phyloP scores from a whole-genome alignment of 2,888 invertebrate species.

The Thera britannica region DNA sequence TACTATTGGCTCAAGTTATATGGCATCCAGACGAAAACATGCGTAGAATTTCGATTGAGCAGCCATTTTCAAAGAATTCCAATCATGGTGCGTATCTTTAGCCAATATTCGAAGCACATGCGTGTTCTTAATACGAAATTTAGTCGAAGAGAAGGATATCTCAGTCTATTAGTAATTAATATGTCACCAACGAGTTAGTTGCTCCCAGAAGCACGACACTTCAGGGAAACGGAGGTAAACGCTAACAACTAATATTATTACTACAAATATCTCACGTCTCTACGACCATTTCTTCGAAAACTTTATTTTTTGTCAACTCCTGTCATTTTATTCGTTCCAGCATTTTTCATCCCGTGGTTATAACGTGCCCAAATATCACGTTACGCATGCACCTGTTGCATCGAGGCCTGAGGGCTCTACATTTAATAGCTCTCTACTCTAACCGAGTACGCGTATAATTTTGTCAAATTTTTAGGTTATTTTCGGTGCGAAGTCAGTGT shows the following conservation, averaged over 20 bases:
- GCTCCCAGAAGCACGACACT: constrained; percentile 57
- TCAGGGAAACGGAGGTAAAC: constrained; percentile 63
- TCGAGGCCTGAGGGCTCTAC: constrained; percentile 29
- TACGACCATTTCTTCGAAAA: constrained; percentile 69
- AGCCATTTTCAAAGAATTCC: constrained; percentile 51
- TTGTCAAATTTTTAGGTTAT: constrained; percentile 47
- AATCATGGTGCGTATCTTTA: constrained; percentile 44
- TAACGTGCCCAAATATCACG: constrained; percentile 58
- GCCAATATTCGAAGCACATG: constrained; percentile 42
- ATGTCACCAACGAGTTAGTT: constrained; percentile 57
- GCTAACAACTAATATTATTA: constrained; percentile 75
- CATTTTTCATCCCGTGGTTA: constrained; percentile 58
- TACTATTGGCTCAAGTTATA: constrained; percentile 51
- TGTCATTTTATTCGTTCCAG: constrained; percentile 62
- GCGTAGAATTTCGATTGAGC: constrained; percentile 41
- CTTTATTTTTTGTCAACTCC: constrained; percentile 58
- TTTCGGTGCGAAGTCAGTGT: constrained; percentile 49
- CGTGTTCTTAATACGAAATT: constrained; percentile 52
- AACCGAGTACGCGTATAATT: constrained; percentile 40
- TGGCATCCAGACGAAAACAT: constrained; percentile 49
- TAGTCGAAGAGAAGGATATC: constrained; percentile 49
- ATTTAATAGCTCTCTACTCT: constrained; percentile 40
- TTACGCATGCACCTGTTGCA: constrained; percentile 65
- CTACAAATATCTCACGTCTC: constrained; percentile 74
- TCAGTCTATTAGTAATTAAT: constrained; percentile 69